Conservation (phyloP, 2,113 vertebrate species). For the Saccopteryx leptura region DNA sequence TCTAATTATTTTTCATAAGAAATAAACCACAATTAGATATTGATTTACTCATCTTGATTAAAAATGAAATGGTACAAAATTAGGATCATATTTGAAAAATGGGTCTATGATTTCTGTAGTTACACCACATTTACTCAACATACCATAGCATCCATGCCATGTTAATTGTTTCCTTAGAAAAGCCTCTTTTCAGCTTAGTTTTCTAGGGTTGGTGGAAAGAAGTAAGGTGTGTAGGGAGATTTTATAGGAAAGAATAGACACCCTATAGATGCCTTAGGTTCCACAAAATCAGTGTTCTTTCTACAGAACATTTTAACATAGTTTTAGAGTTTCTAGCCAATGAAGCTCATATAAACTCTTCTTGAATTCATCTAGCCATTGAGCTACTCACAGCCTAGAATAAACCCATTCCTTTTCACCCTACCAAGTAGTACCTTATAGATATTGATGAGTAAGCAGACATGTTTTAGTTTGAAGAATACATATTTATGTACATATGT, state of each 20-base stretch:
- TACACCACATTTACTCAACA: background rate
- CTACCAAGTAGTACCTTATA: background rate
- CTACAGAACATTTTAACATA: constrained; percentile 23
- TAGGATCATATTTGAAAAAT: background rate
- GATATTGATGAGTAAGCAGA: background rate
- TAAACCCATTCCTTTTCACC: background rate
- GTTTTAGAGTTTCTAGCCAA: background rate
- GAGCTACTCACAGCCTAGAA: background rate
- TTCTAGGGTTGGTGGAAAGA: background rate
- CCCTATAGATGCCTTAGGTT: background rate
- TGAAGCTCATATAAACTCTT: background rate
- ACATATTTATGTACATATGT: background rate
- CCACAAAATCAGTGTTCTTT: background rate
- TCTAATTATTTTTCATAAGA: constrained; percentile 32
- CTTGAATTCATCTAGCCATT: background rate
- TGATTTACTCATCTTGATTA: background rate
- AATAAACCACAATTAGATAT: background rate
- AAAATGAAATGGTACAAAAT: background rate
- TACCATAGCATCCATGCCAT: background rate
- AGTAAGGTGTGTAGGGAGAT: background rate
- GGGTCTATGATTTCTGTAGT: background rate
- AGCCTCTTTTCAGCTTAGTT: background rate
- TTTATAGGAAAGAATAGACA: background rate
- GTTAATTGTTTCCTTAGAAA: background rate
- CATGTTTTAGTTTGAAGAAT: background rate